These are phyloP conservation scores for Papilio demoleus DNA, from an alignment of 2,888 invertebrate species.

Conservation along the genomic window DNA sequence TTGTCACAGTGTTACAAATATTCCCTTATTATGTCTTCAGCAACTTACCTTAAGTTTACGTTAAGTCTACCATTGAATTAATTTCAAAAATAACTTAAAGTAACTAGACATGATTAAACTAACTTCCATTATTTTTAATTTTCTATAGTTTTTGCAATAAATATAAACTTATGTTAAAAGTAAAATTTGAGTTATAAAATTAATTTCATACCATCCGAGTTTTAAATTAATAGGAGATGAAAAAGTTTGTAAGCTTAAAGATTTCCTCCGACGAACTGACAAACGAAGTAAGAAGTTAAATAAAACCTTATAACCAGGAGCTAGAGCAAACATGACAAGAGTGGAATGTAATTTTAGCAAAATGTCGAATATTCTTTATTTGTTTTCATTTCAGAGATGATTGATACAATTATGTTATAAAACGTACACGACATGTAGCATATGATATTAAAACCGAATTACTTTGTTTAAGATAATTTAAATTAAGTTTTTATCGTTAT, in stretches of 20 bases:
- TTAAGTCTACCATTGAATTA: too few species aligned
- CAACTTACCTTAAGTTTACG: not conserved
- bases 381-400: not conserved
- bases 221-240: conserved; percentile 19
- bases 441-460: not conserved
- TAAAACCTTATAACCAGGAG: conserved; percentile 16
- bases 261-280: conserved; percentile 25
- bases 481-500: conserved; percentile 8
- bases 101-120: too few species aligned
- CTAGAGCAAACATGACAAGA: conserved; percentile 16
- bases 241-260: conserved; percentile 11
- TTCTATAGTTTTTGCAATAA: not conserved
- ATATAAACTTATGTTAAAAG: not conserved
- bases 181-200: conserved; percentile 14
- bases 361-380: conserved; percentile 18
- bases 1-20: not conserved
- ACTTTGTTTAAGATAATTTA: not conserved
- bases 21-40: not conserved
- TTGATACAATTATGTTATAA: not conserved
- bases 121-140: not conserved
- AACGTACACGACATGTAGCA: not conserved
- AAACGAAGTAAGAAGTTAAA: conserved; percentile 31
- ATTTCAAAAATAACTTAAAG: too few species aligned
- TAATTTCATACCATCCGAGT: conserved; percentile 13
- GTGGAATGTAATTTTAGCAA: conserved; percentile 28